These are phyloP conservation scores for Synodontis membranacea DNA, from an alignment of 2,113 vertebrate genomes.

Conservation along the genomic window DNA sequence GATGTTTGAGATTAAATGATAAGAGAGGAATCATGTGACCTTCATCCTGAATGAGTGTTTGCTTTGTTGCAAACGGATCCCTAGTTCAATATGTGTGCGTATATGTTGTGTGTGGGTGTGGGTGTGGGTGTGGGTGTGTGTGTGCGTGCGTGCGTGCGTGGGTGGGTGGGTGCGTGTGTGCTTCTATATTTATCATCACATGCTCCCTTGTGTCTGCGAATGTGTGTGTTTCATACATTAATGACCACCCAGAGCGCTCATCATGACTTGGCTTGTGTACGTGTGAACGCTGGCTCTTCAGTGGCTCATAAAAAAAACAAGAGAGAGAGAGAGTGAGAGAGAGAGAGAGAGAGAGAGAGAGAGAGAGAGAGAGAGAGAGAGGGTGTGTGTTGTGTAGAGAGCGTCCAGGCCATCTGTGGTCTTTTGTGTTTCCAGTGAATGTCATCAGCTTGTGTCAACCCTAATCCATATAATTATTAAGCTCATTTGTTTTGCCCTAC, in stretches of 20 bases:
- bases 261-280: constrained; percentile 34
- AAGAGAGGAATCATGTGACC: constrained; percentile 11
- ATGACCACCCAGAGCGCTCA: constrained; percentile 44
- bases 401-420: constrained; percentile 39
- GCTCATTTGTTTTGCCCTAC: constrained; percentile 45
- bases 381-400: constrained; percentile 21
- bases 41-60: neutral
- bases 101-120: neutral
- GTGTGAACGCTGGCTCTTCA: constrained; percentile 29
- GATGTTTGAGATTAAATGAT: constrained; percentile 37
- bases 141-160: neutral
- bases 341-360: neutral
- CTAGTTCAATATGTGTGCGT: neutral
- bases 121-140: neutral
- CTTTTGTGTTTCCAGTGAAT: constrained; percentile 48
- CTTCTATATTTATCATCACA: constrained; percentile 31
- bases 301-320: constrained; percentile 38
- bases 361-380: neutral
- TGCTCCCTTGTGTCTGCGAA: constrained; percentile 24
- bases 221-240: constrained; percentile 38
- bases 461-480: constrained; percentile 47
- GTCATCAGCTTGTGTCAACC: constrained; percentile 45
- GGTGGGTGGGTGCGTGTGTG: neutral
- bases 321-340: no score
- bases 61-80: neutral